phyloP scores from a whole-genome alignment of 2,888 invertebrate species.

The Nyleta sp. region DNA sequence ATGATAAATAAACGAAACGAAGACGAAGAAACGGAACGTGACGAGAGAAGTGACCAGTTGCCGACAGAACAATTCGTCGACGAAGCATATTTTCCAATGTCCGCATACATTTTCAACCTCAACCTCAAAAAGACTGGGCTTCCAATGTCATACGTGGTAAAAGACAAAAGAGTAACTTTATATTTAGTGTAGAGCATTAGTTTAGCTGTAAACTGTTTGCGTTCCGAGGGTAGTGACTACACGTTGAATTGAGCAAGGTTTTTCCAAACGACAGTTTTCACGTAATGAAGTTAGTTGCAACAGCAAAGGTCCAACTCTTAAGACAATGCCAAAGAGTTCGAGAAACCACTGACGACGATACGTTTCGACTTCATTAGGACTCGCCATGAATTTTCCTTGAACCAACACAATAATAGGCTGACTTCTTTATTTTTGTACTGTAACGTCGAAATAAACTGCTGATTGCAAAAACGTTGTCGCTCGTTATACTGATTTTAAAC shows the following conservation, averaged over 20 bases:
- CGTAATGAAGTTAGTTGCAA: slow-evolving; percentile 34
- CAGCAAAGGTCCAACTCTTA: slow-evolving; percentile 38
- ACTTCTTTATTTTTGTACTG: slow-evolving; percentile 62
- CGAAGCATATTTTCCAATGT: slow-evolving; percentile 54
- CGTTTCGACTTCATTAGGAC: slow-evolving; percentile 35
- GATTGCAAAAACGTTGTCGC: slow-evolving; percentile 48
- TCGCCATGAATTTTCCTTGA: slow-evolving; percentile 48
- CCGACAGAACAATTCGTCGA: slow-evolving; percentile 41
- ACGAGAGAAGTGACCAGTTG: slow-evolving; percentile 56
- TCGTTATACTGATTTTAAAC: slow-evolving; percentile 38
- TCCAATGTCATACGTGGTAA: slow-evolving; percentile 60
- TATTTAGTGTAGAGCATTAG: slow-evolving; percentile 57
- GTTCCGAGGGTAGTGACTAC: slow-evolving; percentile 39
- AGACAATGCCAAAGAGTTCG: slow-evolving; percentile 56
- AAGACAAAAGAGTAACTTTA: slow-evolving; percentile 47
- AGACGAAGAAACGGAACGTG: slow-evolving; percentile 27
- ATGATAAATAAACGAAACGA: slow-evolving; percentile 4
- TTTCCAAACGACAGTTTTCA: slow-evolving; percentile 32
- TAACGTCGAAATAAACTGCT: slow-evolving; percentile 45
- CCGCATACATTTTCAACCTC: slow-evolving; percentile 28
- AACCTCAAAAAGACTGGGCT: slow-evolving; percentile 63
- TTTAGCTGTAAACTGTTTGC: slow-evolving; percentile 52
- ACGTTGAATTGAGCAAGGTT: slow-evolving; percentile 19
- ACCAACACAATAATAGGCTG: slow-evolving; percentile 59
- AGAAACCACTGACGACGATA: slow-evolving; percentile 43